Evolutionary conservation across 2,888 invertebrate species (phyloP), one percentile per base, ranked within the genome.

Genomic region (Ceraclea dissimilis): DNA sequence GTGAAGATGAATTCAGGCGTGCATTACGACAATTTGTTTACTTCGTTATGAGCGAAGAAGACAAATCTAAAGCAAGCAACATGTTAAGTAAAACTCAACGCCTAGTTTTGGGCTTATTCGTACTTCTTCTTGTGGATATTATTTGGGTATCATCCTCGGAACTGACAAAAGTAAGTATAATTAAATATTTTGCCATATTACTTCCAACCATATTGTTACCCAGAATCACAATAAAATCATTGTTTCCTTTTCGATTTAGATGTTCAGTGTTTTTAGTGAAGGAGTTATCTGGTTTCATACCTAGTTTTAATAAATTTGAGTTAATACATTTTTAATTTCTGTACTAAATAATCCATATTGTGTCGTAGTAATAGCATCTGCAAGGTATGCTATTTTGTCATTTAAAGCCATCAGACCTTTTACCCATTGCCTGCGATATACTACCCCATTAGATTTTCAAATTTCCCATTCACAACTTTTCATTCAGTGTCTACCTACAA

Each of bases 71-170:
- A 39, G 39, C 4, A 39, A 39, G 13, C 54, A 60, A 57, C 51
- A 77, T 80, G 73, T 71, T 81, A 69, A 83, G 80, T 65, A 83
- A 81, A 73, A 81, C 82, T 55, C 85, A 86, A 74, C 80, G 85
- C 68, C 83, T 93, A 65, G 77, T 90, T 60, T 79, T 95, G 66
- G 98, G 97, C 66, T 79, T 93, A 64, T 80, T 91, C 66, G 81
- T 97, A 65, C 79, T 98, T 61, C 73, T 97, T 63, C 75, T 96
- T 66, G 96, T 97, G 64, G 94, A 96, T 75, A 79, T 96, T 57
- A 86, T 98, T 67, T 97, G 97, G 96, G 96, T 97, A 53, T 86
- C 90, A 53, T 96, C 95, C 51, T 91, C 93, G 39, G 95, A 97
- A 77, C 77, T 97, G 60, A 93, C 94, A 59, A 90, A 93, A 85